Evolutionary conservation across 2,113 vertebrate genomes (phyloP).

Genomic region (Corythaeola cristata): DNA sequence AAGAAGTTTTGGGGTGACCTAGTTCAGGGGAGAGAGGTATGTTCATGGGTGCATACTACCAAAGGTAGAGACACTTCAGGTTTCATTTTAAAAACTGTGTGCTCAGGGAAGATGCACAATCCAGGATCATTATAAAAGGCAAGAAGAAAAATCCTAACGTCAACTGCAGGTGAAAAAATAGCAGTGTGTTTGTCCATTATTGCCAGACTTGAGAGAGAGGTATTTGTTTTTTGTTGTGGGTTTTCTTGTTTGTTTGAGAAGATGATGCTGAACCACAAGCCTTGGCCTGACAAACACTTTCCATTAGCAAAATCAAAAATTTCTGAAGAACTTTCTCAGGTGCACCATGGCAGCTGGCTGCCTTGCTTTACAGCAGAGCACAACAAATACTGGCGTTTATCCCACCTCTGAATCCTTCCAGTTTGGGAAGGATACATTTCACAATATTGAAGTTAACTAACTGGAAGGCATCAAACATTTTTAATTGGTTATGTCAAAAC

Average conservation of each 20-base stretch:
- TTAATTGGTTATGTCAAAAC: slow-evolving; percentile 48
- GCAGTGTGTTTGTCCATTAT: not conserved
- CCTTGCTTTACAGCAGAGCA: not conserved
- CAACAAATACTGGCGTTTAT: slow-evolving; percentile 25
- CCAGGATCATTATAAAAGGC: not conserved
- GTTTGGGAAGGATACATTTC: slow-evolving; percentile 24
- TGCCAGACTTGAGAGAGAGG: not conserved
- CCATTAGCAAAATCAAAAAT: not conserved
- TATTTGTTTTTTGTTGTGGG: not conserved
- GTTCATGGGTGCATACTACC: not conserved
- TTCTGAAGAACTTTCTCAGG: slow-evolving; percentile 42
- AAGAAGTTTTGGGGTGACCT: not conserved
- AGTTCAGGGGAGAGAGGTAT: not conserved
- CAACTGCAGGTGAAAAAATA: not conserved
- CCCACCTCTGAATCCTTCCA: not conserved
- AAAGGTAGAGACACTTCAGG: not conserved
- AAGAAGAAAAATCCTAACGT: not conserved
- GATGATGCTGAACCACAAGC: slow-evolving; percentile 7
- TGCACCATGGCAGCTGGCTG: not conserved
- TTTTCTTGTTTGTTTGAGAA: not conserved
- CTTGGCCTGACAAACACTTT: not conserved
- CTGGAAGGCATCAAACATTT: slow-evolving; percentile 46
- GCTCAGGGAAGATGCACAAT: not conserved
- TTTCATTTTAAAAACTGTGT: not conserved
- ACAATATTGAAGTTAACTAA: slow-evolving; percentile 54